A percentile compares a stretch with the other conserved stretches of the same genome.
Conservation (phyloP, 1,140 invertebrate species). For the Thaumetopoea pityocampa region DNA sequence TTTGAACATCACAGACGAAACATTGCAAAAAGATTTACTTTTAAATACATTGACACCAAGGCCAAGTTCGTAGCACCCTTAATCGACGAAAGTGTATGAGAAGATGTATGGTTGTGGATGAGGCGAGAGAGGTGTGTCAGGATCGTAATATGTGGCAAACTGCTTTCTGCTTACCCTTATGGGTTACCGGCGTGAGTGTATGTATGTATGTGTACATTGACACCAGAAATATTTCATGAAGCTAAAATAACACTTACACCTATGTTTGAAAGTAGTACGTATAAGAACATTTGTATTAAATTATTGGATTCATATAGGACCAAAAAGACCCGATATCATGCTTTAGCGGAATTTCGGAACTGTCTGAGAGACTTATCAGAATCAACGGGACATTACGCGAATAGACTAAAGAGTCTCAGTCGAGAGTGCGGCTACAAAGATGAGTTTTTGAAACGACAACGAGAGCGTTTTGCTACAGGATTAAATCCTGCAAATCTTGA, state of each 20-base stretch:
- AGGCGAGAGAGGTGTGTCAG: too few species aligned
- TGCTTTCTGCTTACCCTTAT: too few species aligned
- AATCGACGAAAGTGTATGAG: too few species aligned
- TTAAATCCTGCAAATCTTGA: neutral
- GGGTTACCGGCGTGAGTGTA: too few species aligned
- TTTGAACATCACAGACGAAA: neutral
- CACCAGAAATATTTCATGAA: too few species aligned
- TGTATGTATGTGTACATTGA: neutral
- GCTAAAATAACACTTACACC: neutral
- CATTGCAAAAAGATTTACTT: neutral
- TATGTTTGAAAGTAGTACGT: neutral
- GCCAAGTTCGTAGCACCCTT: too few species aligned
- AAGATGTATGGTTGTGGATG: too few species aligned
- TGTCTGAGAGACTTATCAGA: neutral
- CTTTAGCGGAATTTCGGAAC: neutral
- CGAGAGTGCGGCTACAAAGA: neutral
- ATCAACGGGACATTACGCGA: neutral
- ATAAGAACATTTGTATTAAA: neutral
- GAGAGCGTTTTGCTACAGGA: neutral
- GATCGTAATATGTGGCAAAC: too few species aligned
- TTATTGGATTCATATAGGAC: neutral
- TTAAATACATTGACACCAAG: neutral
- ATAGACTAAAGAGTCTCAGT: neutral
- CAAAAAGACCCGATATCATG: neutral
- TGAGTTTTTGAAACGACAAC: neutral